Evolutionary conservation across 2,113 vertebrate species (phyloP).

Genomic region (Chelonoidis abingdonii): DNA sequence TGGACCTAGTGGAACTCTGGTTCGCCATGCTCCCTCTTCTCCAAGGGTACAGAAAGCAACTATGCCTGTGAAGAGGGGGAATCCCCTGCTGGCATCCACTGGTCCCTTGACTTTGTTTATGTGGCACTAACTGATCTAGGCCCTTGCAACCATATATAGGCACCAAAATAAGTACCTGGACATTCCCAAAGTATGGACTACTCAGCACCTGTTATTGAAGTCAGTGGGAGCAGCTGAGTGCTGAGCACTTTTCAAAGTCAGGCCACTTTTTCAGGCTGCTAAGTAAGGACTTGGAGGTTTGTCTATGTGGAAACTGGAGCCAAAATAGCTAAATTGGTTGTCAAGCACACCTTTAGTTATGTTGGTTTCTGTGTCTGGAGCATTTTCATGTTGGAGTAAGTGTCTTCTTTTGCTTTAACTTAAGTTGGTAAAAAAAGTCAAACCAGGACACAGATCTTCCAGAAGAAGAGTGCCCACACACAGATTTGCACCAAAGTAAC

Average conservation of each 20-base stretch:
- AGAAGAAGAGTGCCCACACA: conserved; percentile 14
- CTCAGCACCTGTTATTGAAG: not conserved
- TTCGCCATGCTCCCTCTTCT: not conserved
- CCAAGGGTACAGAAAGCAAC: not conserved
- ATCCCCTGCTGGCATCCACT: not conserved
- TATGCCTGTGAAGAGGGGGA: not conserved
- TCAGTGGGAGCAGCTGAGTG: not conserved
- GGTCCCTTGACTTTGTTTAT: not conserved
- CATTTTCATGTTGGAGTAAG: not conserved
- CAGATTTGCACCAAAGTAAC: conserved; percentile 37
- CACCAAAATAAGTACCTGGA: not conserved
- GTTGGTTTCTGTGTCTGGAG: not conserved
- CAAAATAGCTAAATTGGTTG: not conserved
- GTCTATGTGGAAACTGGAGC: not conserved
- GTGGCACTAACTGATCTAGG: not conserved
- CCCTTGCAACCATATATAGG: not conserved
- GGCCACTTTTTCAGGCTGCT: not conserved
- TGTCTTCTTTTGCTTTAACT: not conserved
- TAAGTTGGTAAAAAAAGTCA: not conserved
- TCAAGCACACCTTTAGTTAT: not conserved
- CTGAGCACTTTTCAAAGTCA: not conserved
- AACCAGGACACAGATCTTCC: not conserved
- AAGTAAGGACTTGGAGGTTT: not conserved
- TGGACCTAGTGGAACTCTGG: not conserved
- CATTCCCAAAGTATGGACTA: not conserved